These are phyloP conservation scores for Psittacula echo DNA, from an alignment of 2,797 vertebrate genomes.

Conservation along the genomic window DNA sequence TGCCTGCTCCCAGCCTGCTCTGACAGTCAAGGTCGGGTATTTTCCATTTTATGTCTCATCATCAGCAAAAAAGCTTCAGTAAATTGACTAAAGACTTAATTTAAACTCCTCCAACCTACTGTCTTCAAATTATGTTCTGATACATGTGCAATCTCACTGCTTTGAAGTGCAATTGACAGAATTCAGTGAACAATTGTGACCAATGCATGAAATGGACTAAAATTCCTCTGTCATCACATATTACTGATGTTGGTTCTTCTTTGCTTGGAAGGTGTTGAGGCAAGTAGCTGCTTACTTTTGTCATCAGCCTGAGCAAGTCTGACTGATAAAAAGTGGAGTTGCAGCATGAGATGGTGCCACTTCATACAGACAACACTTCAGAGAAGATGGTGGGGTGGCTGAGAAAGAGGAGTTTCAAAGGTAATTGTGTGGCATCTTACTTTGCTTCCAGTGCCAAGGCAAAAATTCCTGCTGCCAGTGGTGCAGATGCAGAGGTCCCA, in stretches of 20 bases:
- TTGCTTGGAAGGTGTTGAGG: background rate
- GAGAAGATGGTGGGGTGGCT: background rate
- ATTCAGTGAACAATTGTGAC: background rate
- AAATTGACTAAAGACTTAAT: background rate
- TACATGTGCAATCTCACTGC: background rate
- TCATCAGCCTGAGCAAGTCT: background rate
- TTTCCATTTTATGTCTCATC: background rate
- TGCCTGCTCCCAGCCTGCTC: background rate
- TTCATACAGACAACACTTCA: accelerated
- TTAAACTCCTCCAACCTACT: background rate
- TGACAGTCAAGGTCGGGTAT: background rate
- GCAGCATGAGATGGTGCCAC: background rate
- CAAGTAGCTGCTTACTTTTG: background rate
- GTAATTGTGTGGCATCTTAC: constrained; percentile 77
- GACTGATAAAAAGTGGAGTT: background rate
- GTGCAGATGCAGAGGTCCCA: constrained; percentile 94
- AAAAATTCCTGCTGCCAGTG: constrained; percentile 96
- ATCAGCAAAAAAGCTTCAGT: background rate
- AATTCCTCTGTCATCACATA: accelerated
- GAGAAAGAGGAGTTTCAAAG: background rate
- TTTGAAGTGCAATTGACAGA: background rate
- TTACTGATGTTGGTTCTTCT: background rate
- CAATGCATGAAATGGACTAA: background rate
- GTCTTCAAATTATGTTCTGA: background rate
- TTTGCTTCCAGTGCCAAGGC: constrained; percentile 95